phyloP scores from a whole-genome alignment of 2,797 vertebrate species.

The Rhinella marina region DNA sequence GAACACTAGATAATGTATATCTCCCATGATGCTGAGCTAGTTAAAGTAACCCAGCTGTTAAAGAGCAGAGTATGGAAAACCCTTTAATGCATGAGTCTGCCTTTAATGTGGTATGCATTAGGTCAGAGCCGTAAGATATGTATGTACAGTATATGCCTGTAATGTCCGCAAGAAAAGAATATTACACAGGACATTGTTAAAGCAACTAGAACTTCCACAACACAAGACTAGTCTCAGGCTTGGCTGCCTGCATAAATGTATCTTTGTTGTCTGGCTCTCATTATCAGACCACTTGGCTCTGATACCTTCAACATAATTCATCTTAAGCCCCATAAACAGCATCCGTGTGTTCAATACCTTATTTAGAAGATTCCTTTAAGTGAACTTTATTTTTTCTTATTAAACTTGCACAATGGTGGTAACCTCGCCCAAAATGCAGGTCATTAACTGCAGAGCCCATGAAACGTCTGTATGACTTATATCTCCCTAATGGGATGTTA shows the following conservation, averaged over 20 bases:
- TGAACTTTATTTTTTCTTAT: slow-evolving; percentile 62
- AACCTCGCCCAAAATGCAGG: slow-evolving; percentile 60
- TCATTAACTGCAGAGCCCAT: slow-evolving; percentile 62
- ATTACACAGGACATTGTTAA: slow-evolving; percentile 40
- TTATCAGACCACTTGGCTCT: slow-evolving; percentile 63
- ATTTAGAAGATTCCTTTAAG: slow-evolving; percentile 63
- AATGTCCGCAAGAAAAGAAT: slow-evolving; percentile 17
- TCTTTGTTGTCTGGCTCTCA: slow-evolving; percentile 63
- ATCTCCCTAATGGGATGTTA: slow-evolving; percentile 63
- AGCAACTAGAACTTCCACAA: slow-evolving; percentile 19
- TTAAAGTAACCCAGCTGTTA: background rate
- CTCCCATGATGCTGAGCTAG: slow-evolving; percentile 1
- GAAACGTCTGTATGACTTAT: slow-evolving; percentile 62
- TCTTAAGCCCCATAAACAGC: slow-evolving; percentile 63
- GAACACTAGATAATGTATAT: background rate
- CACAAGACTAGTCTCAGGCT: slow-evolving; percentile 42
- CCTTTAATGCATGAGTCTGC: background rate
- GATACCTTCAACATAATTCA: slow-evolving; percentile 62
- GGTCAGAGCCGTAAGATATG: background rate
- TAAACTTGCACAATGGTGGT: slow-evolving; percentile 61
- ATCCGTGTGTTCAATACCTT: slow-evolving; percentile 63
- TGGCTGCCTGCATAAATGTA: slow-evolving; percentile 59
- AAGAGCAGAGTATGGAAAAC: background rate
- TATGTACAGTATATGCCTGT: background rate
- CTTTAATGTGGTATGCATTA: background rate